phyloP scores from a whole-genome alignment of 2,113 vertebrate species.

The Nymphicus hollandicus region DNA sequence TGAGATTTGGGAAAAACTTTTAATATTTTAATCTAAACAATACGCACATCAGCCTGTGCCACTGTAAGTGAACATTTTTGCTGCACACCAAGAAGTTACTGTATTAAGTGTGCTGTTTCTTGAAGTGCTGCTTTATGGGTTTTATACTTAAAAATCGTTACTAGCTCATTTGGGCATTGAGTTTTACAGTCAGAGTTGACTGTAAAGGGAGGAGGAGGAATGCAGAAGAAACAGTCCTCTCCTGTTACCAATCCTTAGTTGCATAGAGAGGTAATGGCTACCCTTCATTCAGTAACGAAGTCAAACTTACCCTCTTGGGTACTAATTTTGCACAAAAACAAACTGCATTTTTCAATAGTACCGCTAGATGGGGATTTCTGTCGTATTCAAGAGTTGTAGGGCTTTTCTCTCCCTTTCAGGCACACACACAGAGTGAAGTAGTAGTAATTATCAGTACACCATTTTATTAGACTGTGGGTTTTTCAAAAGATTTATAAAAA shows the following conservation, averaged over 20 bases:
- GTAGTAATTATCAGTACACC: constrained; percentile 64
- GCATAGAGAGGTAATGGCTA: constrained; percentile 62
- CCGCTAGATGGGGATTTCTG: constrained; percentile 77
- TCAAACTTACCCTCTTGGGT: constrained; percentile 75
- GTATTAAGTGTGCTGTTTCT: neutral
- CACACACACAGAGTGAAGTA: neutral
- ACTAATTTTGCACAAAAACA: constrained; percentile 78
- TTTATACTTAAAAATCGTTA: neutral
- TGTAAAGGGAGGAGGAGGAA: constrained; percentile 2
- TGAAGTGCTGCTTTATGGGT: neutral
- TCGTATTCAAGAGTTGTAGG: constrained; percentile 8
- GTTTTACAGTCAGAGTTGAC: neutral
- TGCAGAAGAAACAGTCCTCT: constrained; percentile 19
- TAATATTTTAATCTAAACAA: neutral
- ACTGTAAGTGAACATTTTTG: neutral
- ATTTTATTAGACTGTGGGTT: constrained; percentile 66
- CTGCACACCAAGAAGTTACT: neutral
- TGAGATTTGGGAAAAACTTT: neutral
- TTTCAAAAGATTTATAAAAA: constrained; percentile 66
- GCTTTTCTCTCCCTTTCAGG: constrained; percentile 15
- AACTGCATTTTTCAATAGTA: constrained; percentile 69
- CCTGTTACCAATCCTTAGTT: constrained; percentile 51
- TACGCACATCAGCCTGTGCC: neutral
- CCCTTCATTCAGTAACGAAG: constrained; percentile 68
- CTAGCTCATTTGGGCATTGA: neutral